Evolutionary conservation across 2,113 vertebrate species (phyloP).

Genomic region (Myodes glareolus): DNA sequence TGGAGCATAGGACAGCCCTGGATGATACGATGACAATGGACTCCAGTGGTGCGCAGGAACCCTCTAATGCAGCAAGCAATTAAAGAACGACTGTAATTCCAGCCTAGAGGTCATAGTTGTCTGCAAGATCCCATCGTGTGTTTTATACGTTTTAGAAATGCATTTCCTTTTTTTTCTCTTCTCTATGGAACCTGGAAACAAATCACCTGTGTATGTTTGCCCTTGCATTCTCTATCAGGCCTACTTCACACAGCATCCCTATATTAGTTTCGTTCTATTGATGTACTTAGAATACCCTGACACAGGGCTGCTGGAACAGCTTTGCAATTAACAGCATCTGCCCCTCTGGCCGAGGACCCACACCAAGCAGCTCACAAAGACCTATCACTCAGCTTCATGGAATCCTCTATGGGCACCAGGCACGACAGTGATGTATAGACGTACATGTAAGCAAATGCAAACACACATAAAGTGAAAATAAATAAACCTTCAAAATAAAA

Average conservation of each 20-base stretch:
- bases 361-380: neutral
- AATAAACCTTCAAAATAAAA: neutral
- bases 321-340: neutral
- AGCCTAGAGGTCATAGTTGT: neutral
- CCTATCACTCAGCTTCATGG: neutral
- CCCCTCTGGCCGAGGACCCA: neutral
- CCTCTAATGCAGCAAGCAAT: neutral
- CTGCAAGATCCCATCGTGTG: neutral
- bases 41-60: no score
- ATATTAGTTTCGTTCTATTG: neutral
- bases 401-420: neutral
- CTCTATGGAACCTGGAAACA: neutral
- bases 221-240: neutral
- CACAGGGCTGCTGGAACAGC: neutral
- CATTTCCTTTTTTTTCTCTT: neutral
- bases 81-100: neutral
- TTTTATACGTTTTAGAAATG: neutral
- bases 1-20: fast-evolving
- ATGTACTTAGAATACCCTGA: no score
- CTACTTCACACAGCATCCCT: neutral
- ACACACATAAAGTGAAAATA: neutral
- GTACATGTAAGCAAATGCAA: neutral
- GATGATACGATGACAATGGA: neutral
- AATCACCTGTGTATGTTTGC: neutral
- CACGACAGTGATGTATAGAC: neutral